These are phyloP conservation scores for Drosophila hamatofila DNA, from an alignment of 2,888 invertebrate genomes.

Conservation along the genomic window DNA sequence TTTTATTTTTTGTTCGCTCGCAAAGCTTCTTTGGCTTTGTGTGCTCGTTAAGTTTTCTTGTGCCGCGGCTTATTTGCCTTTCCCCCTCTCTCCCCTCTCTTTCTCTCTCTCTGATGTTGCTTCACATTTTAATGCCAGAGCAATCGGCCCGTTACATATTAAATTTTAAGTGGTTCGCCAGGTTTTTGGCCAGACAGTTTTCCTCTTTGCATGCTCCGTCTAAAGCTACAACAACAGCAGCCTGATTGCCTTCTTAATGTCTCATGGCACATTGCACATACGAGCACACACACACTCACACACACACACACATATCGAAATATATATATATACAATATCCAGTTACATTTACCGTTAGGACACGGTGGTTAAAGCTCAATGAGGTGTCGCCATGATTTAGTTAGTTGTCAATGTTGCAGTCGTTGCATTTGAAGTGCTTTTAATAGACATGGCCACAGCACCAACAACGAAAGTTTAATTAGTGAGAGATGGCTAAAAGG, in stretches of 20 bases:
- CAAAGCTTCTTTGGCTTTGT: slow-evolving; percentile 49
- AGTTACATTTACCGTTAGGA: slow-evolving; percentile 40
- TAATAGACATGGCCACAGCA: neutral
- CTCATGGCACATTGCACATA: slow-evolving; percentile 42
- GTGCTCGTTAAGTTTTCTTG: slow-evolving; percentile 65
- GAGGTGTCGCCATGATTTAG: slow-evolving; percentile 73
- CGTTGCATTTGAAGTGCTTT: slow-evolving; percentile 34
- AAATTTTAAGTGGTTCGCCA: slow-evolving; percentile 61
- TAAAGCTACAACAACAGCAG: slow-evolving; percentile 20
- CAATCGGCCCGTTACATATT: slow-evolving; percentile 65
- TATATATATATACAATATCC: slow-evolving; percentile 7
- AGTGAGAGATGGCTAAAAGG: neutral
- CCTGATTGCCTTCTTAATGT: slow-evolving; percentile 60
- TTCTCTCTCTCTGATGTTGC: slow-evolving; percentile 9
- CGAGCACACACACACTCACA: slow-evolving; percentile 2
- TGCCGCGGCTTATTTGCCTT: slow-evolving; percentile 49
- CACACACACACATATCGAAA: neutral
- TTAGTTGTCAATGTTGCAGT: slow-evolving; percentile 50
- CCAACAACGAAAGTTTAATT: neutral
- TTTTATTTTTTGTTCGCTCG: slow-evolving; percentile 29
- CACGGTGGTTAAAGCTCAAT: slow-evolving; percentile 72
- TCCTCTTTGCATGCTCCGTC: neutral
- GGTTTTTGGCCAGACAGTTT: slow-evolving; percentile 27
- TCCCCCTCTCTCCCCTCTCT: neutral
- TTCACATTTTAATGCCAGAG: slow-evolving; percentile 54